Base-by-base conservation (phyloP, 2,888 invertebrate genomes). In the Gisinianus flammeolus region DNA sequence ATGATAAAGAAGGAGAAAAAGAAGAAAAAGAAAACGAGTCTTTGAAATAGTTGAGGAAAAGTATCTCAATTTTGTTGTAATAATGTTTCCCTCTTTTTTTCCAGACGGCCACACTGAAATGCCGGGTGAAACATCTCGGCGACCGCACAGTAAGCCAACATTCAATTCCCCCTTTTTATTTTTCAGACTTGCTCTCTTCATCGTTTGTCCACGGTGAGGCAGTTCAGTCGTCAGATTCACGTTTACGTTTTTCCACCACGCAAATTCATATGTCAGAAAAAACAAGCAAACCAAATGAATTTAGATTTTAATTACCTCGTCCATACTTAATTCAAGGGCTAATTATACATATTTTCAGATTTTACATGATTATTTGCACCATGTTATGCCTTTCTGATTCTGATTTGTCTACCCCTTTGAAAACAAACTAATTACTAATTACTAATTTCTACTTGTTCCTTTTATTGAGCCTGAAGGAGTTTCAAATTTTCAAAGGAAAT, bases 91-190 rank as follows among this genome's bases (percentile, higher is more conserved):
- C 44, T 44, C 19, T 19, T 8, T 6, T 12, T 44, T 44, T 44
- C 12, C 94, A 95, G 87, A 91, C 92, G 2, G 92, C 93, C 26
- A 89, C 93, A 84, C 89, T 95, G 83, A 91, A 92, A 86, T 95
- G 95, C 87, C 90, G 94, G 76, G 94, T 94, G 69, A 94, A 94
- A 86, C 93, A 94, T 87, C 93, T 93, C 85, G 94, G 94, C 71
- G 93, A 95, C 87, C 90, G 94, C 87, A 94, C 94, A 87, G 95
- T 94, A 87, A 91, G 92, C 79, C 58, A 4, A 31, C 33, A 58
- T 72, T 72, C 52, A 44, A 58, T 58, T 28, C 33, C 44, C 8
- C 2, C 24, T 44, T 68, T 35, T 31, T 30, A 10, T 33, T 24
- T 2, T 58, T n/a, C 19, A 22, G 8, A n/a, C 8, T n/a, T 12